Base-by-base conservation (phyloP, 2,888 invertebrate species). In the Agriopis marginaria region DNA sequence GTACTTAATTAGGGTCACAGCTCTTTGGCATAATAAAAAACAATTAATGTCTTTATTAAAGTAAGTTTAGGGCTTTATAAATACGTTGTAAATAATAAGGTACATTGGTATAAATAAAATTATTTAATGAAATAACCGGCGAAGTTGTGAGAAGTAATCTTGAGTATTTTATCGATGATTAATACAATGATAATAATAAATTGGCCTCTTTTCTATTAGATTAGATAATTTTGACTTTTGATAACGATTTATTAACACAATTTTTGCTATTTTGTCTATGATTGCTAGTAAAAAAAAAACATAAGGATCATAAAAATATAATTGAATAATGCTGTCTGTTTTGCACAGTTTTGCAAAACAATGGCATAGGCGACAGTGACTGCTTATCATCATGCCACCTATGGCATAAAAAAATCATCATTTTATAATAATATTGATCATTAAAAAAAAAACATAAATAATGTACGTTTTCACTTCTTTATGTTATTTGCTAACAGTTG, bases 161-260 rank as follows among this genome's bases (percentile, higher is more conserved):
- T 39, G 42, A 67, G 66, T 66, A 63, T 63, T 68, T 65, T 62
- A 70, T 64, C 58, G 55, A 51, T 70, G 63, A 56, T 77, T 74
- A 76, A 73, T 75, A 67, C 75, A 74, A 74, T 72, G 65, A 59
- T 77, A 75, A 77, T 74, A 78, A 71, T 75, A 71, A 76, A 71
- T 72, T 77, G 77, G 78, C 79, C 80, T 67, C 79, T 75, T 77
- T 78, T 55, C 64, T 64, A 59, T 40, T 32, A 17, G 66, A 70
- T 70, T 39, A 59, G 66, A 66, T 70, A 66, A 42, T 59, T 49
- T 59, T 59, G 50, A 53, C 51, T 58, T 63, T 58, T 51, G 40
- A 63, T 9, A 49, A 56, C 40, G 32, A 23, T 45, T 62, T 1
- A 55, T 3, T 55, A 39, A 49, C 42, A 23, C 12, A 11, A 44